Base-by-base conservation (phyloP, 2,888 invertebrate species). In the Ennomos fuscantarius region DNA sequence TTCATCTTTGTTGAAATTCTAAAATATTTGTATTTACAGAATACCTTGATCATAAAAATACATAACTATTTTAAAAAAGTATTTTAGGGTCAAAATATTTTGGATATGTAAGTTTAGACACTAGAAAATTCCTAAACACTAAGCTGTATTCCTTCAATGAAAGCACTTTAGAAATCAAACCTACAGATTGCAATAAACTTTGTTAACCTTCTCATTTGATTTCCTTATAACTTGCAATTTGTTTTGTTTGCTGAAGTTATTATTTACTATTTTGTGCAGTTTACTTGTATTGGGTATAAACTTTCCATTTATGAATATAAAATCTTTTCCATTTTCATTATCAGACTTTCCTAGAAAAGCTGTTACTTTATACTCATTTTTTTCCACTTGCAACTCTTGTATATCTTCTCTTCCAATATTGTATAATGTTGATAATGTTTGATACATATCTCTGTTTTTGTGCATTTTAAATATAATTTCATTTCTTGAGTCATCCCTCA, bases 261-360 rank as follows among this genome's bases (percentile, higher is more conserved):
- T 66, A 63, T 84, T 76, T 0, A 89, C 41, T 37, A 80, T 66
- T 55, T 80, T 79, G 62, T 88, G 79, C 12, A 91, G 52, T 78
- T 89, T 92, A 35, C 92, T 87, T 47, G 31, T 41, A 58, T 92
- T 93, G 45, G 82, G 66, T 2, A 96, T 77, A 40, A 91, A 88
- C 64, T 94, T 87, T 65, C 93, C 93, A 83, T 96, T 96, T 6
- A 96, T 86, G 80, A 93, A 96, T 44, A 96, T 83, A 83, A 94
- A 94, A 70, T 95, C 77, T 44, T 65, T 68, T 36, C 68, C 72
- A 34, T 59, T 10, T 8, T 73, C 70, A 3, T 52, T 64, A 34
- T 69, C 64, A 51, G 59, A 67, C 64, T 89, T 94, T 40, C 93
- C 92, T 54, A 96, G 87, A 65, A 93, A 93, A 0, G 94, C 95